A percentile compares a stretch with the other conserved stretches of the same genome.
Conservation (phyloP, 2,888 invertebrate species). For the Cremastinae sp. region DNA sequence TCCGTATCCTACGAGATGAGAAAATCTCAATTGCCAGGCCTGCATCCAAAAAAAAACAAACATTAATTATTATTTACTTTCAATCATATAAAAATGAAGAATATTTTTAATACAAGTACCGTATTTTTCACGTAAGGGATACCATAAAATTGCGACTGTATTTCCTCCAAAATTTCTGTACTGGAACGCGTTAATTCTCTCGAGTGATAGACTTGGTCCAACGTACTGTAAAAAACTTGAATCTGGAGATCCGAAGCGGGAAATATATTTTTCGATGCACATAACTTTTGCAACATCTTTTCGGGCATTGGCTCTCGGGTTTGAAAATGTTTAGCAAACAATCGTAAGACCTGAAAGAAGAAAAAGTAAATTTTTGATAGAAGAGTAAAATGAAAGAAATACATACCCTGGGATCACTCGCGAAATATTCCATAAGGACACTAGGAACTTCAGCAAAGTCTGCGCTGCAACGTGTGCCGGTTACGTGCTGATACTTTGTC, state of each 20-base stretch:
- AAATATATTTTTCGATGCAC: constrained; percentile 93
- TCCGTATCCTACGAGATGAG: constrained; percentile 98
- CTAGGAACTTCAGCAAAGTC: constrained; percentile 99
- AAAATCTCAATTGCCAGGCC: constrained; percentile 98
- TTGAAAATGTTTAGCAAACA: constrained; percentile 95
- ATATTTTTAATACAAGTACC: constrained; percentile 78
- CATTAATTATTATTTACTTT: constrained; percentile 23
- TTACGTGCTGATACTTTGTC: constrained; percentile 97
- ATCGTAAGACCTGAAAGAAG: constrained; percentile 85
- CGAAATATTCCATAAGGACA: constrained; percentile 99
- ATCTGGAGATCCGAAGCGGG: constrained; percentile 93
- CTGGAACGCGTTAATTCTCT: constrained; percentile 83
- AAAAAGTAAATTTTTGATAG: too few species aligned
- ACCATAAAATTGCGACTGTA: constrained; percentile 92
- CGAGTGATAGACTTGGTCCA: constrained; percentile 95
- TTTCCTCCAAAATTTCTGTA: constrained; percentile 87
- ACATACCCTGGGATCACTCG: constrained; percentile 89
- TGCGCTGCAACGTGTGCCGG: constrained; percentile 97
- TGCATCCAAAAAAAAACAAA: constrained; percentile 74
- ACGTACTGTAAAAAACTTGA: constrained; percentile 94
- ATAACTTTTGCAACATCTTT: constrained; percentile 89
- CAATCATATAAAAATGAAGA: too few species aligned
- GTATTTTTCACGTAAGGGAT: constrained; percentile 94
- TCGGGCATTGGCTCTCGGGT: constrained; percentile 92
- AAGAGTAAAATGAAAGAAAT: too few species aligned